phyloP scores from a whole-genome alignment of 1,140 invertebrate species.

The Bombus sibiricus region DNA sequence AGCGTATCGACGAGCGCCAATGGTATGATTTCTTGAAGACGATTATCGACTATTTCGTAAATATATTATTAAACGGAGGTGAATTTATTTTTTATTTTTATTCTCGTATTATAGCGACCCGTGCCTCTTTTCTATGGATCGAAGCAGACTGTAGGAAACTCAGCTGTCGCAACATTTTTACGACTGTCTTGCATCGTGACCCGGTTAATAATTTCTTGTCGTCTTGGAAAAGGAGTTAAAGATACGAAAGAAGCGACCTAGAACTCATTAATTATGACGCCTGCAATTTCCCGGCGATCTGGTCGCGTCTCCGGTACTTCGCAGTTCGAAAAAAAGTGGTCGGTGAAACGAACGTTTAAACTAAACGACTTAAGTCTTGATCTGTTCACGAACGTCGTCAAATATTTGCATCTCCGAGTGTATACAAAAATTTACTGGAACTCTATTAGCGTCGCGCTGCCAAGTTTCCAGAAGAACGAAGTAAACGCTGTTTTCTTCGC shows the following conservation, averaged over 20 bases:
- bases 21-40: not conserved
- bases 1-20: not conserved
- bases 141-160: no score
- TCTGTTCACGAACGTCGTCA: not conserved
- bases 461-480: not conserved
- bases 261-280: slow-evolving; percentile 12
- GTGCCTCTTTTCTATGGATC: no score
- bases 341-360: not conserved
- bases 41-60: not conserved
- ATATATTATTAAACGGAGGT: not conserved
- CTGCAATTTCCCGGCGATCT: not conserved
- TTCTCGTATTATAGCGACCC: no score
- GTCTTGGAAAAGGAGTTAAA: no score
- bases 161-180: not conserved
- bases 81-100: not conserved
- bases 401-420: not conserved
- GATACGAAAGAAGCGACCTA: not conserved
- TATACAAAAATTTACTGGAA: not conserved
- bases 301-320: not conserved
- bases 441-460: not conserved
- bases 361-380: not conserved
- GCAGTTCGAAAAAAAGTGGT: not conserved
- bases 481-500: not conserved
- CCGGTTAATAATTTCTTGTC: slow-evolving; percentile 14
- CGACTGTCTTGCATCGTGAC: not conserved